Evolutionary conservation across 2,888 invertebrate species (phyloP).

Genomic region (Dorcus parallelipipedus): DNA sequence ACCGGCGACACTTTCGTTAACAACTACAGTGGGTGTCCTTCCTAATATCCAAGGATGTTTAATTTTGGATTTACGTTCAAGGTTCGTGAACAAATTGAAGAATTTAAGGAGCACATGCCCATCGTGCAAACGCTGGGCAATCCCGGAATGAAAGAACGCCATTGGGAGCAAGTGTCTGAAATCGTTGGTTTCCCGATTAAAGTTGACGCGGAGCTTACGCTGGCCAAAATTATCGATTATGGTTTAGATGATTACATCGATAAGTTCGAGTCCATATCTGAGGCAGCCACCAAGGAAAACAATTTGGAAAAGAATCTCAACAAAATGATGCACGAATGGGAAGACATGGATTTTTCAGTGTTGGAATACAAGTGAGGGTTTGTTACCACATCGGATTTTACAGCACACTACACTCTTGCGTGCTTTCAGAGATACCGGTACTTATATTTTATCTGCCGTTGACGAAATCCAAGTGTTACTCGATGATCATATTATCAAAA

Average conservation of each 20-base stretch:
- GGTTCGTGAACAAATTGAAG: constrained; percentile 71
- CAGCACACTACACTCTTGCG: neutral
- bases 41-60: neutral
- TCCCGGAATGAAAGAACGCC: constrained; percentile 86
- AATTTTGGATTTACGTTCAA: constrained; percentile 18
- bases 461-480: constrained; percentile 91
- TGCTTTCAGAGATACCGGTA: constrained; percentile 75
- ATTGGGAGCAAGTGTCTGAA: constrained; percentile 94
- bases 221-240: constrained; percentile 86
- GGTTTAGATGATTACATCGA: constrained; percentile 83
- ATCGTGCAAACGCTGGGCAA: constrained; percentile 92
- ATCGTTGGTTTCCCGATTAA: constrained; percentile 91
- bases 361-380: constrained; percentile 62
- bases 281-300: constrained; percentile 94
- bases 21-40: constrained; percentile 53
- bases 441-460: constrained; percentile 81
- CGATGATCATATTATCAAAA: constrained; percentile 95
- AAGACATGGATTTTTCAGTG: constrained; percentile 70
- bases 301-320: constrained; percentile 83
- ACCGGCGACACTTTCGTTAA: constrained; percentile 72
- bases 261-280: constrained; percentile 88
- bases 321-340: constrained; percentile 93
- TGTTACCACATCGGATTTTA: neutral
- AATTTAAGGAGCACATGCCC: constrained; percentile 84
- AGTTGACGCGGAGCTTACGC: constrained; percentile 75